Base-by-base conservation (phyloP, 2,113 vertebrate species). In the Gulo gulo region DNA sequence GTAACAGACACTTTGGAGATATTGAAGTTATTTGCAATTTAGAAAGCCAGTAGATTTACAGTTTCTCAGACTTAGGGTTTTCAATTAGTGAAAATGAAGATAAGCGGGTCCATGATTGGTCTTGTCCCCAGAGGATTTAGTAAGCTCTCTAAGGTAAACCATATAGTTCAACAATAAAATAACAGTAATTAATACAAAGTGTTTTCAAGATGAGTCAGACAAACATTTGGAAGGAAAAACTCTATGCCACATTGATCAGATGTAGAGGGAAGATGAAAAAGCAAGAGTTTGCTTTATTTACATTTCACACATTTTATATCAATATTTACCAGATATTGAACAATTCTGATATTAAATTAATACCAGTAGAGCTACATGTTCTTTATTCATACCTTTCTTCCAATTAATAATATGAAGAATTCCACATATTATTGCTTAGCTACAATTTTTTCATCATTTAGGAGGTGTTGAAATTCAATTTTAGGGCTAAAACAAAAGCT, bases 401-500 rank as follows among this genome's bases (percentile, higher is more conserved):
- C 39, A 45, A 88, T 90, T 97, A 91, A 95, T 88, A 88, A 95
- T 85, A 88, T 95, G 96, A 45, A 98, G 57, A 47, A 90, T 82
- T 94, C 57, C 45, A 81, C 45, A 26, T 83, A 74, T 94, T 93
- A 95, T 97, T 74, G 24, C 3, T 52, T 93, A 88, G 92, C 83
- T 78, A 79, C 94, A 92, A 65, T 95, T 91, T 97, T 97, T 94
- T 95, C 26, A 94, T 97, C 94, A 91, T 87, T 63, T 91, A 97
- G 71, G n/a, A 90, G 91, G 83, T 96, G 55, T 87, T 78, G 91
- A 97, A 98, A 98, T 97, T 94, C 97, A 95, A 97, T 97, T 96
- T 98, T 95, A 98, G 98, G 91, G 96, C 3, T 0, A 97, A 98
- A 95, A 98, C 98, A 98, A 98, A 99, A 97, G 63, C 97, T 96